phyloP scores from a whole-genome alignment of 2,797 vertebrate genomes.

The Fistularia commersonii region DNA sequence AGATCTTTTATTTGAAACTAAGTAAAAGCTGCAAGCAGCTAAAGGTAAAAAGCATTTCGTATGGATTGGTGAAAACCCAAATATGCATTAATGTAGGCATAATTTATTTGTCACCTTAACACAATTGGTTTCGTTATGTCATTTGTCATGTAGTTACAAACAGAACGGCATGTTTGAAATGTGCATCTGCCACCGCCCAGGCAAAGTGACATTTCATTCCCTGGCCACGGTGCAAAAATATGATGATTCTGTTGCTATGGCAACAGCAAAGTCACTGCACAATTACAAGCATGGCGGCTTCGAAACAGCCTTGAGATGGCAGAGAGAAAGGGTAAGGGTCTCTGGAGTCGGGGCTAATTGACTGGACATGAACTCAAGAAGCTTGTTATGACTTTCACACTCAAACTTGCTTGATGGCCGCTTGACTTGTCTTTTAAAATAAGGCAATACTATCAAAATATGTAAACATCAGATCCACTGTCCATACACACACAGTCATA shows the following conservation, averaged over 20 bases:
- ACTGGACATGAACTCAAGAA: conserved; percentile 28
- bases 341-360: conserved; percentile 55
- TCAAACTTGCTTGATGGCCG: not conserved
- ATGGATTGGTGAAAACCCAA: not conserved
- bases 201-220: conserved; percentile 60
- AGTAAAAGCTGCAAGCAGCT: not conserved
- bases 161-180: not conserved
- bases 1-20: not conserved
- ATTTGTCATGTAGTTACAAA: not conserved
- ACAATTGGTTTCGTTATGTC: not conserved
- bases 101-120: not conserved
- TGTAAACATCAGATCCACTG: not conserved
- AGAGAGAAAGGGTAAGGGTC: not conserved
- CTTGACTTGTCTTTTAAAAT: too few relatives aligned
- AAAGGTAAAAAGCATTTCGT: not conserved
- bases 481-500: conserved; percentile 7
- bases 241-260: conserved; percentile 63
- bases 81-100: too few relatives aligned
- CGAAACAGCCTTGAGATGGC: conserved; percentile 31
- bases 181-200: conserved; percentile 18
- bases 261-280: conserved; percentile 57
- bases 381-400: not conserved
- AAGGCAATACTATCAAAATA: not conserved
- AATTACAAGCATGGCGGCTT: conserved; percentile 40
- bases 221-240: conserved; percentile 18